phyloP scores from a whole-genome alignment of 2,797 vertebrate genomes.

The Cuniculus paca region DNA sequence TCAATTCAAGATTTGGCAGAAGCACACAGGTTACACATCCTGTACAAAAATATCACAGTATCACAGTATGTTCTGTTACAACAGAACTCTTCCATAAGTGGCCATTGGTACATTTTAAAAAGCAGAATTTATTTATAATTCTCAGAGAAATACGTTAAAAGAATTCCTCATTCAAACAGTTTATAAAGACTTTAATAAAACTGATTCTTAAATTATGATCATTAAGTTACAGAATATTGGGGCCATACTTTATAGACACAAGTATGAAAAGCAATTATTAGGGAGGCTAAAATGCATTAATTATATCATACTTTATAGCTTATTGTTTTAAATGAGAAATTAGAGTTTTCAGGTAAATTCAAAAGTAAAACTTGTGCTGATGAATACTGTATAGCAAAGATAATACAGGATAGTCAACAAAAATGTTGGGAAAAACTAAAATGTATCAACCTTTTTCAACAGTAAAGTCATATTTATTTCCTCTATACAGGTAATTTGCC shows the following conservation, averaged over 20 bases:
- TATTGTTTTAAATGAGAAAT: conserved; percentile 23
- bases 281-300: not conserved
- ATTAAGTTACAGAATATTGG: not conserved
- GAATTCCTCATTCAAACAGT: not conserved
- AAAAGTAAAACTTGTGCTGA: not conserved
- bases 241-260: not conserved
- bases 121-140: conserved; percentile 44
- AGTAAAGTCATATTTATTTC: not conserved
- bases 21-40: not conserved
- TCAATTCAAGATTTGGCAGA: too few species aligned
- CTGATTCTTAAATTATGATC: not conserved
- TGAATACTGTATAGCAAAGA: not conserved
- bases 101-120: conserved; percentile 15
- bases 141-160: conserved; percentile 29
- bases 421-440: not conserved
- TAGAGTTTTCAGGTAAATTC: not conserved
- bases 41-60: conserved; percentile 29
- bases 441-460: not conserved
- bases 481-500: not conserved
- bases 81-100: not conserved
- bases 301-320: not conserved
- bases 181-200: conserved; percentile 27
- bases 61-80: not conserved
- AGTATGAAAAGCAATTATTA: not conserved
- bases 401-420: not conserved